Evolutionary conservation across 2,888 invertebrate species (phyloP), one percentile per base, ranked within the genome.

Genomic region (Drosophila neonasuta): DNA sequence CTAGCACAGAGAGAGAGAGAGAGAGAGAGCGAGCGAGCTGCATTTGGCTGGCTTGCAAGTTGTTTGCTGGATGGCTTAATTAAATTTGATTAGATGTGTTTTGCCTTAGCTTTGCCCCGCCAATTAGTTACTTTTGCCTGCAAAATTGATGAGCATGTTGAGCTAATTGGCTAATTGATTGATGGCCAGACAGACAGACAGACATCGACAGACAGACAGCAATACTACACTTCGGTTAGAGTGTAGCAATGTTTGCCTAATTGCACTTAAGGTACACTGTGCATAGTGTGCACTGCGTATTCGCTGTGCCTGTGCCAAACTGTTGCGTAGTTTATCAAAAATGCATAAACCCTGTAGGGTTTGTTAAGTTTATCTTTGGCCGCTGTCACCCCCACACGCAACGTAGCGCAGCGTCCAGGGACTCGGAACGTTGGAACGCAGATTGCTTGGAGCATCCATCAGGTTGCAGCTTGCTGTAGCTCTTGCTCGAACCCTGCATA

Each of bases 1-100:
- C 46, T 41, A 41, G 58, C 20, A 20, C 17, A 24, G 24, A 24
- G 24, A 24, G 24, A 15, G 15, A 15, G 15, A 15, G 15, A 15
- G 15, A 15, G 15, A 24, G 24, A 24, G 24, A 24, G 6, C 51
- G 51, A 56, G 59, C 44, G 52, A 58, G 57, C 44, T 46, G 65
- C 52, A 66, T 51, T 74, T 62, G 36, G 70, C 61, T 54, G 42
- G 70, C 61, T 60, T 64, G 56, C 62, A 64, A 56, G 67, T 77
- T 66, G 66, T 78, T 78, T 67, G 59, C 66, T 77, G 72, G 76
- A 83, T 79, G 76, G 75, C 83, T 83, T 83, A 83, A 83, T 83
- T 83, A 87, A 83, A 83, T 83, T 83, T 87, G 83, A 83, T 83
- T 83, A 85, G 86, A 78, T 74, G 71, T 81, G 80, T 72, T 85